Base-by-base conservation (phyloP, 2,113 vertebrate genomes). In the Bothrops jararaca region DNA sequence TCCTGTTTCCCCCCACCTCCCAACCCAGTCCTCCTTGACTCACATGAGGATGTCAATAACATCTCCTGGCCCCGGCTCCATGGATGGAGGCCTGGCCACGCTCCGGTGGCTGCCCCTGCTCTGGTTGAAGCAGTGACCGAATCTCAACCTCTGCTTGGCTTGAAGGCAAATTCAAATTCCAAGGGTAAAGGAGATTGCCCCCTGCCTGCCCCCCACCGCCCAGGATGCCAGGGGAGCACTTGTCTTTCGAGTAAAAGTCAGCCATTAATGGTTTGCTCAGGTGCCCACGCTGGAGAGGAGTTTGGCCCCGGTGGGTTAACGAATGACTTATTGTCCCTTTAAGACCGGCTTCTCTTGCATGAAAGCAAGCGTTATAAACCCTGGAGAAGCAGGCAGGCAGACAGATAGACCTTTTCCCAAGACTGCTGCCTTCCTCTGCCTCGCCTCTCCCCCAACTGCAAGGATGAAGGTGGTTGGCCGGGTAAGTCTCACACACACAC, bases 281-380 rank as follows among this genome's bases (percentile, higher is more conserved):
- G 12, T 34, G 56, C 20, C 56, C 42, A 18, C 18, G 0, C 20
- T 5, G 0, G 1, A 48, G 18, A 92, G 88, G 88, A 92, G 74
- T 92, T 92, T 85, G 92, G 92, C 92, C 92, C 52, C 4, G 24
- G 10, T 6, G 15, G 64, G 88, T 92, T 92, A 92, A 92, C 92
- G 13, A 22, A 56, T 92, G 88, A 92, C 92, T 92, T 92, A 89
- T 92, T 89, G 69, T 23, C 88, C 92, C 34, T 11, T 52, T 57
- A 9, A 54, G 42, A 18, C 15, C n/a, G 50, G 50, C n/a, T 29
- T n/a, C 22, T 48, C 11, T 85, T 92, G 88, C 53, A 90, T 60
- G 50, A 86, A n/a, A 20, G 2, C 45, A 0, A 23, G 20, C 2
- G 23, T 80, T 92, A 90, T 90, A 92, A 92, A 85, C 7, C 10